A percentile compares a stretch with the other conserved stretches of the same genome.
These are phyloP conservation scores for Malthinus seriepunctatus DNA, from an alignment of 2,888 invertebrate genomes.

Conservation along the genomic window DNA sequence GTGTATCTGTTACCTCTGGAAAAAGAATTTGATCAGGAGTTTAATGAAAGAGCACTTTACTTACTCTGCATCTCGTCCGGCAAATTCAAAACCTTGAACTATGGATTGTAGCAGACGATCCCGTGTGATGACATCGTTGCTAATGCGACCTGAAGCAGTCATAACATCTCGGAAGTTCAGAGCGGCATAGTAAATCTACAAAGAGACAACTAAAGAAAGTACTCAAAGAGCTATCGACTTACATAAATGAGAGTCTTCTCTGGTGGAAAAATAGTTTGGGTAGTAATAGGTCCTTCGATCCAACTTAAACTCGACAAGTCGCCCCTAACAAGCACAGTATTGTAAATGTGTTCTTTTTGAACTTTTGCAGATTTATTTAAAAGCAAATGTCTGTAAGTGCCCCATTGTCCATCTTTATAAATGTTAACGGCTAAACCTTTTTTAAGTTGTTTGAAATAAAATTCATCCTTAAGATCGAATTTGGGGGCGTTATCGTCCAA, in stretches of 20 bases:
- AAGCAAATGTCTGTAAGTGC: conserved; percentile 80
- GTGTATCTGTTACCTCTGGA: conserved; percentile 65
- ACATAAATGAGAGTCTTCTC: conserved; percentile 35
- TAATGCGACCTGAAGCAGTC: conserved; percentile 88
- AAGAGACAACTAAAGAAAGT: conserved; percentile 51
- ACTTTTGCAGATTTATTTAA: conserved; percentile 59
- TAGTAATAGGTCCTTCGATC: conserved; percentile 69
- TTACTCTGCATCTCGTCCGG: conserved; percentile 52
- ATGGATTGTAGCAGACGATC: conserved; percentile 58
- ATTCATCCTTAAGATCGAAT: conserved; percentile 65
- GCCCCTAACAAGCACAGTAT: conserved; percentile 77
- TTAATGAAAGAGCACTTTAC: not conserved
- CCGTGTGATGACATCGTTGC: conserved; percentile 76
- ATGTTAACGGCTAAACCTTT: conserved; percentile 83
- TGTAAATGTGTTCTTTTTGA: conserved; percentile 70
- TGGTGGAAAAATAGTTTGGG: conserved; percentile 25
- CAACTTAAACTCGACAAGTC: conserved; percentile 86
- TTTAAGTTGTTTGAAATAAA: conserved; percentile 68
- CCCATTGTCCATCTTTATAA: conserved; percentile 61
- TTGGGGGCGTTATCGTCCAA: conserved; percentile 62
- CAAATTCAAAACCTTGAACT: conserved; percentile 63
- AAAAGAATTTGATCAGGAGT: not conserved
- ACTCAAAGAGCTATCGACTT: not conserved
- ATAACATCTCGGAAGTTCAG: conserved; percentile 94
- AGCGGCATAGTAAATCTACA: conserved; percentile 72